phyloP scores from a whole-genome alignment of 2,888 invertebrate species.

The Cosmia trapezina region DNA sequence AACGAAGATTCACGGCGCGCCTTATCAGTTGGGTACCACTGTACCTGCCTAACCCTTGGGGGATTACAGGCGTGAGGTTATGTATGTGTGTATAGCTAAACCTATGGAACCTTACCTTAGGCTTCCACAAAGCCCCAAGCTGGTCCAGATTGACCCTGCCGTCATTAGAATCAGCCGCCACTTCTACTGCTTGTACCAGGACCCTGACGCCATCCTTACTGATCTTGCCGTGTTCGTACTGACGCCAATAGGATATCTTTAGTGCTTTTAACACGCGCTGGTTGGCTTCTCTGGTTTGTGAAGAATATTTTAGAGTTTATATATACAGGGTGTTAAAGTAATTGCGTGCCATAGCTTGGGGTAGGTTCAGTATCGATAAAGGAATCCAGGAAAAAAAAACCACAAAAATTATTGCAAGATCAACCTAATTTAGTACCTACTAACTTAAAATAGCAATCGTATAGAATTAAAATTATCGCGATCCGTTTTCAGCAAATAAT shows the following conservation, averaged over 20 bases:
- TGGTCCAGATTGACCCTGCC: conserved; percentile 84
- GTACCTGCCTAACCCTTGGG: background rate
- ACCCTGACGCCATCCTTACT: conserved; percentile 90
- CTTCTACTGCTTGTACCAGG: conserved; percentile 89
- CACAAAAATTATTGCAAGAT: no score
- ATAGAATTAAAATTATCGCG: no score
- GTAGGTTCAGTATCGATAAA: no score
- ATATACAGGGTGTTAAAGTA: no score
- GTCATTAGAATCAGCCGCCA: conserved; percentile 86
- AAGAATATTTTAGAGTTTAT: background rate
- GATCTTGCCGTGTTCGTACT: conserved; percentile 91
- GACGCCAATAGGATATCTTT: conserved; percentile 92
- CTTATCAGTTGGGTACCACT: no score
- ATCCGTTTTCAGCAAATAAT: no score
- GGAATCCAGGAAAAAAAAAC: no score
- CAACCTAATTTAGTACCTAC: no score
- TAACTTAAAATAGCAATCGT: no score
- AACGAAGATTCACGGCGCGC: no score
- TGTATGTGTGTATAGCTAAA: background rate
- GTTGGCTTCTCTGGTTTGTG: conserved; percentile 87
- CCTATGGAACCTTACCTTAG: conserved; percentile 74
- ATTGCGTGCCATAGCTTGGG: no score
- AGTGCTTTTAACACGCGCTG: conserved; percentile 91
- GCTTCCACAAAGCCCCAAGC: conserved; percentile 85
- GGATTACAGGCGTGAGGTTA: background rate